Base-by-base conservation (phyloP, 2,888 invertebrate genomes). In the Agrochola macilenta region DNA sequence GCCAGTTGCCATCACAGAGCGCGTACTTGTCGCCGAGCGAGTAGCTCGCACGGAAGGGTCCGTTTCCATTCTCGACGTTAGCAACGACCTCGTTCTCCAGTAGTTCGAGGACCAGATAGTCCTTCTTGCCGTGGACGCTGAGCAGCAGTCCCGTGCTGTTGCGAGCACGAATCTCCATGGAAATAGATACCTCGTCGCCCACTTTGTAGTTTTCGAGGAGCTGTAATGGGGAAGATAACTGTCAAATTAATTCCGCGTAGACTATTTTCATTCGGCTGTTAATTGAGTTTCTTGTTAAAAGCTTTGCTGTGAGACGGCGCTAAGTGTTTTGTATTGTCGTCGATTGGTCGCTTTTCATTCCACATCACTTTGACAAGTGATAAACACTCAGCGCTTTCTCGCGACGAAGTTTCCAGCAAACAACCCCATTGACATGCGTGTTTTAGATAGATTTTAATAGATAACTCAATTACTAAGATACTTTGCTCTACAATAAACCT, bases 1-100 rank as follows among this genome's bases (percentile, higher is more conserved):
- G 99, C 99, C 99, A 99, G 75, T 98, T 97, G 69, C 99, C 99
- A 94, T 99, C 99, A 92, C 99, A 99, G 81, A 99, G 97, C 88
- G 98, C 97, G 79, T 97, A 97, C 70, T 97, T 97, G 66, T 97
- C 96, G 54, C 97, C 97, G 0, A 98, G 96, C 72, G 97, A 97
- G 93, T 98, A 99, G 39, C 97, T 97, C 4, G 99, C 98, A 4
- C 97, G 97, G 88, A 98, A 98, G 2, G 98, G 97, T 14, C 99
- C 99, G 89, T 97, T 98, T 0, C 98, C 98, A 89, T 98, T 98
- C 87, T 99, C 98, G 1, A 98, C 99, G 0, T 98, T 98, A 88
- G 99, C 98, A 79, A 98, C 97, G 39, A 99, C 97, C 76, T 98
- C 97, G 82, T 99, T 99, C 88, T 99, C 98, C 5, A 98, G 96